Evolutionary conservation across 2,888 invertebrate genomes (phyloP), one percentile per base, ranked within the genome.

Genomic region (Caenorhabditis uteleia): DNA sequence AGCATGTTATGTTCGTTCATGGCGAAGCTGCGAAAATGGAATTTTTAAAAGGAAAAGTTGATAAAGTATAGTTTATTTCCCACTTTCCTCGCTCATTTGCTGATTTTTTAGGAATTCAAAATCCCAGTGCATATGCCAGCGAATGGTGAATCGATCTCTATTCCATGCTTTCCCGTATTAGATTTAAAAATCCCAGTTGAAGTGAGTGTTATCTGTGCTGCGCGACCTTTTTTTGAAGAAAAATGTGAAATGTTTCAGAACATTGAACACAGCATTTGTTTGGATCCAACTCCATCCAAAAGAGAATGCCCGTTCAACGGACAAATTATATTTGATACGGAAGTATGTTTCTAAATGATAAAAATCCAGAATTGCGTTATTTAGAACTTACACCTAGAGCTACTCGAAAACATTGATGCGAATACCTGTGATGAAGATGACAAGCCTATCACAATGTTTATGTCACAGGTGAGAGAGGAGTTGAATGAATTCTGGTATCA

Each of bases 11-110:
- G 87, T 86, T 99, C 10, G 98, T 99, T 0, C 98, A 99, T 83
- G 98, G 98, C 0, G 98, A 99, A 86, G 93, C 92, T 2, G 91
- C 89, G 25, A 98, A 99, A 86, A 99, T 99, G 95, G 92, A 93
- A 82, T 98, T 95, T 84, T 86, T 99, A 23, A 92, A 92, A 78
- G 91, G 91, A 55, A 97, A 95, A 87, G 97, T 98, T 68, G 90
- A 91, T 65, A 85, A 87, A 72, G 87, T 87, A 69, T 18, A n/a
- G 23, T 8, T 43, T 51, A 10, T 29, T 10, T 29, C 6, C 16
- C 31, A 29, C 31, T 10, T 29, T 29, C 14, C 14, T 29, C n/a
- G 10, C 10, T 44, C n/a, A n/a, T 25, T 21, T n/a, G 25, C 14
- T 7, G 85, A 86, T 77, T 84, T 85, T 69, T 60, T 42, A 77